Evolutionary conservation across 37 sponge, comb jelly and placozoan genomes (phyloP), one percentile per base, ranked within the genome.

Genomic region (Eunapius fragilis): DNA sequence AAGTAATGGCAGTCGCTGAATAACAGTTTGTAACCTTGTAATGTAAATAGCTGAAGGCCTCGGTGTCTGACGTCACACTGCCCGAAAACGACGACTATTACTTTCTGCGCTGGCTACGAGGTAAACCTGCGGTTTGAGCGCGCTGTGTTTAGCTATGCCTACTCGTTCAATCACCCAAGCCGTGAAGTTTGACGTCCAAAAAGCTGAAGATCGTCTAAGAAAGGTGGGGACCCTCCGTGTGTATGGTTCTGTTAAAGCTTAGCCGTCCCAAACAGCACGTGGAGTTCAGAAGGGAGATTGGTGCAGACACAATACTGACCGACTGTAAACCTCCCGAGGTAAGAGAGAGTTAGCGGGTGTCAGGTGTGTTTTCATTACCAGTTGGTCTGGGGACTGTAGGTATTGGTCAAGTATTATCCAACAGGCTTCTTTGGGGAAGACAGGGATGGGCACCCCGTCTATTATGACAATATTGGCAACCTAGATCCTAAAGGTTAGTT

Each of bases 381-480:
- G 12, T n/a, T n/a, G 31, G 31, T 25, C 73, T 72, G 31, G 36
- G 30, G 34, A 35, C 23, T 79, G 35, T 25, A 88, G 89, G 89
- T 88, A n/a, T 37, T 88, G 31, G 28, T 77, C 58, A 81, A 87
- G 88, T 93, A 84, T 68, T 84, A 71, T 48, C 75, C 94, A 37
- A 82, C 85, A n/a, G 92, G 91, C 0, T 58, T 49, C 70, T 84
- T 87, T 73, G 94, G 94, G 3, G 92, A 89, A 36, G 94, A 93
- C 73, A 83, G 87, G 70, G 91, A 90, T 34, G 92, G 94, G 3
- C 85, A 90, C 38, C 94, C 94, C 23, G 86, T 93, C 22, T 79
- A 58, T 71, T 93, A 88, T 34, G 81, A 90, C 36, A 69, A 33
- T 58, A 34, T 86, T 85, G 93, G 92, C 0, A 84, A 80, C 49